Percentiles rank a stretch among this genome's conserved stretches.
phyloP scores from a whole-genome alignment of 2,113 vertebrate species.

The Lophius piscatorius region DNA sequence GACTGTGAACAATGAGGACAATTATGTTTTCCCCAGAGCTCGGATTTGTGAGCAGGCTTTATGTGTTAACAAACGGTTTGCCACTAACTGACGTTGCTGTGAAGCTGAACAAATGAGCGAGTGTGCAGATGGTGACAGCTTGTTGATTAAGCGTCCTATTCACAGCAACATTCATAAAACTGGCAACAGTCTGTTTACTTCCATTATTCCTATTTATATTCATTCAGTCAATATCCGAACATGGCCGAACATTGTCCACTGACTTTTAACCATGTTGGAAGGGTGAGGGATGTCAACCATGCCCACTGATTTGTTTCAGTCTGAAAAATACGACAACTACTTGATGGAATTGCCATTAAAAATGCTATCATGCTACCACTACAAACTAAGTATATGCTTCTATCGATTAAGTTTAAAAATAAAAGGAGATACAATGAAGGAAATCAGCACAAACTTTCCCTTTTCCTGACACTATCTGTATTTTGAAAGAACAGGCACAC shows the following conservation, averaged over 20 bases:
- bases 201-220: conserved; percentile 40
- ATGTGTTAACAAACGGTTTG: conserved; percentile 44
- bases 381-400: no score
- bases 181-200: not conserved
- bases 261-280: not conserved
- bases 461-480: no score
- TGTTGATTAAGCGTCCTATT: conserved; percentile 5
- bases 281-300: no score
- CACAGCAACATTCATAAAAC: conserved; percentile 28
- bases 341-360: no score
- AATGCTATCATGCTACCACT: no score
- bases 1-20: conserved; percentile 31
- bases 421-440: no score
- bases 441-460: no score
- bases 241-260: conserved; percentile 1
- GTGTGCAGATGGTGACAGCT: conserved; percentile 14
- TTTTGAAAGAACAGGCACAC: no score
- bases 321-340: no score
- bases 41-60: conserved; percentile 20
- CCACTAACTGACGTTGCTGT: conserved; percentile 13
- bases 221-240: conserved; percentile 27
- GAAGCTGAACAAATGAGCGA: conserved; percentile 41
- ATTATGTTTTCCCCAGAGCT: conserved; percentile 27
- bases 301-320: no score
- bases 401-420: no score